Base-by-base conservation (phyloP, 2,113 vertebrate species). In the Scomber japonicus region DNA sequence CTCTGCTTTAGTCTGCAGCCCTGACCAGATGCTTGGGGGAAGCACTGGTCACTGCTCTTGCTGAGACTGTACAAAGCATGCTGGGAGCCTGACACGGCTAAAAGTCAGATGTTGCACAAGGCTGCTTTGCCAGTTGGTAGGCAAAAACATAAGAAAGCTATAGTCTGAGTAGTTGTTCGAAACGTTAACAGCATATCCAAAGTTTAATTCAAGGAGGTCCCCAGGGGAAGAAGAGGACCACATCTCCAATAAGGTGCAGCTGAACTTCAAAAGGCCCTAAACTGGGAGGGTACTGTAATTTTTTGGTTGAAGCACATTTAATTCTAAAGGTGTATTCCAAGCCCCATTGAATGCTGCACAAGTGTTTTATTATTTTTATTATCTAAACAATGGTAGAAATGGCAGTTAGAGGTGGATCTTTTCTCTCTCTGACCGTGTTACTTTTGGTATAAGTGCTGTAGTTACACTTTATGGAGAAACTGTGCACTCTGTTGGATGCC, bases 11-110 rank as follows among this genome's bases (percentile, higher is more conserved):
- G 77, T 66, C 66, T 48, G 63, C 67, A 71, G 80, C 77, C 66
- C 67, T 57, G 84, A 91, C 71, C 87, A 91, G 80, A 89, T 87
- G 85, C 78, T 89, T 74, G n/a, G 56, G 68, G 73, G 54, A 49
- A 73, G 73, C n/a, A 17, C 73, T 49, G 64, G 55, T 65, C 66
- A 35, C 68, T 46, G 54, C 69, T 73, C 81, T 75, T 40, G 83
- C 85, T 86, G 85, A 80, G 83, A 70, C 72, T 27, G 31, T n/a
- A 78, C 57, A 62, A 63, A 50, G 17, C 57, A 73, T 48, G 59
- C 61, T 67, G 56, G 69, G 78, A 56, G 53, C 54, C 57, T 82
- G 70, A 62, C 66, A 70, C 65, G 50, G 62, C 80, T 61, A 13
- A 7, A 31, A 76, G 71, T 70, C 54, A 78, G 74, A 78, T 63